Evolutionary conservation across 1,140 invertebrate genomes (phyloP).

Genomic region (Harlomillsia oculata): DNA sequence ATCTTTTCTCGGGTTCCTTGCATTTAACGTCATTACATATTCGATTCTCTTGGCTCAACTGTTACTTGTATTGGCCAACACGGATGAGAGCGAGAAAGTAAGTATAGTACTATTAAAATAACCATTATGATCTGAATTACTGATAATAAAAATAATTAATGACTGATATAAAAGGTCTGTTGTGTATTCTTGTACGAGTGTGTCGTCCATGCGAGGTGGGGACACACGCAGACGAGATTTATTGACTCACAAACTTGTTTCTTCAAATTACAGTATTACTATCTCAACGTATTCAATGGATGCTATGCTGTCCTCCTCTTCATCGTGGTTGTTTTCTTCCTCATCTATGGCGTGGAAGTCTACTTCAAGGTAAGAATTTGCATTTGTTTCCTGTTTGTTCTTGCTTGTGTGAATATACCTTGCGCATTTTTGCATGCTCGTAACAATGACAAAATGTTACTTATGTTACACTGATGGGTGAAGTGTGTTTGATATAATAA

Average conservation of each 20-base stretch:
- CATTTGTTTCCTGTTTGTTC: background rate
- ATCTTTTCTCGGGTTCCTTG: conserved; percentile 80
- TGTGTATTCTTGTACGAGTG: no score
- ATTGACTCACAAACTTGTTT: conserved; percentile 1
- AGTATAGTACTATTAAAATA: no score
- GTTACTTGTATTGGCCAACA: conserved; percentile 53
- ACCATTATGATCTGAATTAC: background rate
- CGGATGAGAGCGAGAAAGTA: conserved; percentile 52
- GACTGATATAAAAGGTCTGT: background rate
- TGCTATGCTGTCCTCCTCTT: conserved; percentile 83
- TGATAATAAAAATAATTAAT: background rate
- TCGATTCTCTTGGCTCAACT: conserved; percentile 64
- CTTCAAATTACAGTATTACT: conserved; percentile 53
- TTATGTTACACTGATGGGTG: background rate
- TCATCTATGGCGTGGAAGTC: conserved; percentile 89
- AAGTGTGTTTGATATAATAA: background rate
- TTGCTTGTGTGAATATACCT: background rate
- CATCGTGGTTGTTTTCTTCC: conserved; percentile 83
- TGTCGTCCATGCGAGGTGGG: no score
- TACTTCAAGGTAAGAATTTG: conserved; percentile 70
- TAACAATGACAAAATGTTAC: background rate
- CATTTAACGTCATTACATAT: conserved; percentile 82
- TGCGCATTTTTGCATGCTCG: background rate
- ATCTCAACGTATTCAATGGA: conserved; percentile 77
- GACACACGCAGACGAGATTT: no score